Conservation (phyloP, 2,113 vertebrate genomes). For the Camelus bactrianus region DNA sequence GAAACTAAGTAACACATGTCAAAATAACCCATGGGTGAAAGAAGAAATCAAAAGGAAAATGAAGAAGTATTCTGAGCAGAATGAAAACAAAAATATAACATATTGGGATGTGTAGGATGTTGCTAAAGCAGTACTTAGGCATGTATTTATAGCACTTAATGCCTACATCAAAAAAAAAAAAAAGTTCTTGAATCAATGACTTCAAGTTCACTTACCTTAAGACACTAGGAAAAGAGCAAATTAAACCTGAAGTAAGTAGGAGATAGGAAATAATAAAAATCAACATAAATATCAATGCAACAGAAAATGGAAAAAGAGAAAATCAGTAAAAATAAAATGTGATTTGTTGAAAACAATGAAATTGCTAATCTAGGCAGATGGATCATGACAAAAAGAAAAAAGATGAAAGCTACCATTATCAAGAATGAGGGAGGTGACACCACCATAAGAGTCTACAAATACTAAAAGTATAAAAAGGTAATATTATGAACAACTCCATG, state of each 20-base stretch:
- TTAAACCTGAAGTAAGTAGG: neutral
- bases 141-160: neutral
- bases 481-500: neutral
- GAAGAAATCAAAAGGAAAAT: neutral
- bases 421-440: neutral
- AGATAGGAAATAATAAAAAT: neutral
- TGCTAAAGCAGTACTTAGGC: neutral
- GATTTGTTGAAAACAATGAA: neutral
- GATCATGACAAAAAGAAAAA: neutral
- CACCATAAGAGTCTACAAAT: neutral
- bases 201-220: neutral
- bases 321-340: neutral
- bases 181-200: neutral
- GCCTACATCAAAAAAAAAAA: neutral
- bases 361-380: neutral
- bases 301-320: neutral
- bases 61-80: neutral
- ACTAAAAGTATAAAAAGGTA: neutral
- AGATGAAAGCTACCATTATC: neutral
- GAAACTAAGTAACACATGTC: neutral
- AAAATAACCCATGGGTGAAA: conserved; percentile 8
- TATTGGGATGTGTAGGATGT: neutral
- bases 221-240: neutral
- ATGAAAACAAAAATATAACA: neutral
- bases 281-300: neutral